A percentile compares a stretch with the other conserved stretches of the same genome.
Conservation (phyloP, 2,797 vertebrate genomes). For the Chelon labrosus region DNA sequence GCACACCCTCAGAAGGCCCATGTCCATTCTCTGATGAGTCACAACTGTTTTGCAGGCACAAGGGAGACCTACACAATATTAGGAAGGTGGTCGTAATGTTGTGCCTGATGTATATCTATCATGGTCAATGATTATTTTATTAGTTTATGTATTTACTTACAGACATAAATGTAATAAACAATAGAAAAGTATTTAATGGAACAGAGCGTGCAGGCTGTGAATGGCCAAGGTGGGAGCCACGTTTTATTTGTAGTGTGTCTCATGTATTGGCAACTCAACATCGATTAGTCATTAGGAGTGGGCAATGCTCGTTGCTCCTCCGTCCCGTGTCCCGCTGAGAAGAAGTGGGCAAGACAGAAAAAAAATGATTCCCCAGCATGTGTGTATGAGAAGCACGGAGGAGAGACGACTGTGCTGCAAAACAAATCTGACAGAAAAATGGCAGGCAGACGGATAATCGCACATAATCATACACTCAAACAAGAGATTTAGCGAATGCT, state of each 20-base stretch:
- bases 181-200: neutral
- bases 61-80: too few species aligned
- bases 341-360: neutral
- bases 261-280: constrained; percentile 25
- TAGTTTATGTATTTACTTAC: neutral
- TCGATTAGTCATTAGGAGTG: constrained; percentile 34
- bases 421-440: constrained; percentile 31
- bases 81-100: too few species aligned
- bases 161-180: neutral
- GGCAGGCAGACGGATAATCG: constrained; percentile 43
- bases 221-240: neutral
- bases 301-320: neutral
- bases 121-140: neutral
- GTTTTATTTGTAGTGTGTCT: constrained; percentile 7
- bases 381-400: constrained; percentile 4
- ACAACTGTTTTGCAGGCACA: too few species aligned
- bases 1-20: too few species aligned
- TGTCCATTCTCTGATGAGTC: too few species aligned
- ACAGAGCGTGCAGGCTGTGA: neutral
- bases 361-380: neutral
- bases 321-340: constrained; percentile 2
- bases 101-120: neutral
- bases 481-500: constrained; percentile 12
- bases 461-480: constrained; percentile 38
- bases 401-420: constrained; percentile 1